These are phyloP conservation scores for Lingula anatina DNA, from an alignment of 2,888 invertebrate genomes.

Conservation along the genomic window DNA sequence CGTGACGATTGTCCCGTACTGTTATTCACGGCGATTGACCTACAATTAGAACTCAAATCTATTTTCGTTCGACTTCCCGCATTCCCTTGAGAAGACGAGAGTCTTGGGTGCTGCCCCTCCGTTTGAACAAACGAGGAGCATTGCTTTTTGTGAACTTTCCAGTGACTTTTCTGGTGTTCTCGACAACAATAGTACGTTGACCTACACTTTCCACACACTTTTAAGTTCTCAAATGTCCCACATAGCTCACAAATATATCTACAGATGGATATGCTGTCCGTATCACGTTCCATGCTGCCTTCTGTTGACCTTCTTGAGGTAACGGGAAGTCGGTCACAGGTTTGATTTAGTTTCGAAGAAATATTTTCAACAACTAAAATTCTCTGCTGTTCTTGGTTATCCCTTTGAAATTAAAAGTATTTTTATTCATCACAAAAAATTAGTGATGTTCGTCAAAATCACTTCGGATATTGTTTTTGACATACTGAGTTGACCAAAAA, in stretches of 20 bases:
- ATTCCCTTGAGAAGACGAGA: not conserved
- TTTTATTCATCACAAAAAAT: too few species aligned
- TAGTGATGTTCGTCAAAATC: too few species aligned
- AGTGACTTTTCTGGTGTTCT: constrained; percentile 40
- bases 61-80: not conserved
- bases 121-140: constrained; percentile 9
- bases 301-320: too few species aligned
- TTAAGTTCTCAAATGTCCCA: constrained; percentile 31
- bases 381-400: too few species aligned
- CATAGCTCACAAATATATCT: constrained; percentile 33
- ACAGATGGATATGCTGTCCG: not conserved
- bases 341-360: too few species aligned
- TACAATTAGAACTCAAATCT: not conserved
- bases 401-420: too few species aligned
- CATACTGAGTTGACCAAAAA: too few species aligned
- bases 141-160: constrained; percentile 34
- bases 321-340: too few species aligned
- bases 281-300: too few species aligned
- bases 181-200: constrained; percentile 39
- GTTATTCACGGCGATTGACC: not conserved
- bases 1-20: not conserved
- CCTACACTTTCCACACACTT: constrained; percentile 37
- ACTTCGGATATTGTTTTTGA: too few species aligned
- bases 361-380: too few species aligned
- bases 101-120: too few species aligned